Conservation (phyloP, 1,140 invertebrate genomes). For the Aphelenchoides besseyi region DNA sequence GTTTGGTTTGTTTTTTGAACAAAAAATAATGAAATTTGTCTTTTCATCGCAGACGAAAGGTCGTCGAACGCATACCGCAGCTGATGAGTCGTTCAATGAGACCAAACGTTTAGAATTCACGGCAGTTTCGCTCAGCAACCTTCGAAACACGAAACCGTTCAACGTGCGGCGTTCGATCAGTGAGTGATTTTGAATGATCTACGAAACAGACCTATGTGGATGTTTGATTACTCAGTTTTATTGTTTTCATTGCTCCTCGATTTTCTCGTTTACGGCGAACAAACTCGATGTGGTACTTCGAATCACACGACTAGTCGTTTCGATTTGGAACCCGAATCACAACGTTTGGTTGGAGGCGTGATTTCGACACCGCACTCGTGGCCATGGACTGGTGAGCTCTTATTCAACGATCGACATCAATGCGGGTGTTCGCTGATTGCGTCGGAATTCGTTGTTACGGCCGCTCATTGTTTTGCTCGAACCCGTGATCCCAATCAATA, state of each 20-base stretch:
- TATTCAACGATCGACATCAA: constrained; percentile 28
- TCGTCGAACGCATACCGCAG: neutral
- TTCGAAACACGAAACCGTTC: no score
- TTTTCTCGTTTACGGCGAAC: neutral
- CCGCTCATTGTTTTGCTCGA: neutral
- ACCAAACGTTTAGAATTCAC: no score
- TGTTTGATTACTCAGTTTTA: no score
- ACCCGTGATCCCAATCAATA: constrained; percentile 24
- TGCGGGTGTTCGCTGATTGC: constrained; percentile 39
- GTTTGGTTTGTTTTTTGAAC: neutral
- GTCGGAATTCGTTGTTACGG: constrained; percentile 39
- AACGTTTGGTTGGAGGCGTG: constrained; percentile 38
- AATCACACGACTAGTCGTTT: constrained; percentile 3
- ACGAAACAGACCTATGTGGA: no score
- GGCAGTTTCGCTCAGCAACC: no score
- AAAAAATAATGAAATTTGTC: neutral
- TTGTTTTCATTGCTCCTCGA: no score
- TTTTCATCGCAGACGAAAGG: neutral
- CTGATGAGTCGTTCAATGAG: no score
- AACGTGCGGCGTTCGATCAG: no score
- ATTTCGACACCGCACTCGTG: constrained; percentile 33
- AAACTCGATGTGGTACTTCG: neutral
- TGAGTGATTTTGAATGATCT: no score
- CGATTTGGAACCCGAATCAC: constrained; percentile 20
- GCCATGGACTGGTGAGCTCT: constrained; percentile 45